phyloP scores from a whole-genome alignment of 2,888 invertebrate species.

The Caenorhabditis sinica region DNA sequence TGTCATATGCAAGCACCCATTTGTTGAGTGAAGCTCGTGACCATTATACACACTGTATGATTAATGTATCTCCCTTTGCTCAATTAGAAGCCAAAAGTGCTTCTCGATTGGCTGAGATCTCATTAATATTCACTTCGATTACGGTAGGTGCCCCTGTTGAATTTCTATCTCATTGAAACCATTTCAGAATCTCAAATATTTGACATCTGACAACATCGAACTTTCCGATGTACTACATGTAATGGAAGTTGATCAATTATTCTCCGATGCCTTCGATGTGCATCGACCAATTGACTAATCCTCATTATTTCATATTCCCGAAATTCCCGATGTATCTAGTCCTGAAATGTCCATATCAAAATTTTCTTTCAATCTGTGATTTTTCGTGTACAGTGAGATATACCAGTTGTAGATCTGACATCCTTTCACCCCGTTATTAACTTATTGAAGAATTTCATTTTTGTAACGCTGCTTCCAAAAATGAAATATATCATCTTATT shows the following conservation, averaged over 20 bases:
- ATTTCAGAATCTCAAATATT: slow-evolving; percentile 68
- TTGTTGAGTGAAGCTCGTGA: slow-evolving; percentile 53
- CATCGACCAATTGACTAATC: slow-evolving; percentile 51
- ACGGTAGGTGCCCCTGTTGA: slow-evolving; percentile 23
- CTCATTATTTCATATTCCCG: neutral
- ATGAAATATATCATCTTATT: too few relatives aligned
- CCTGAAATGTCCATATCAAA: slow-evolving; percentile 42
- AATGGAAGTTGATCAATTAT: slow-evolving; percentile 62
- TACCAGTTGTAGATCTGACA: slow-evolving; percentile 18
- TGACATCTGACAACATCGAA: slow-evolving; percentile 70
- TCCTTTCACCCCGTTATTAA: slow-evolving; percentile 38
- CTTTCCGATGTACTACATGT: slow-evolving; percentile 68
- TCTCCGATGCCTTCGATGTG: slow-evolving; percentile 58
- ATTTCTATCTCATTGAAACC: neutral
- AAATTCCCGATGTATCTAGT: slow-evolving; percentile 28
- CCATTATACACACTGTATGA: slow-evolving; percentile 58
- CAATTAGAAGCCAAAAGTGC: slow-evolving; percentile 50
- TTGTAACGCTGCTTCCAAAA: too few relatives aligned
- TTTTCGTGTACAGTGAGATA: slow-evolving; percentile 30
- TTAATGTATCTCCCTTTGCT: slow-evolving; percentile 44
- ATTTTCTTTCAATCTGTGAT: slow-evolving; percentile 50
- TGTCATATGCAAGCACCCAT: slow-evolving; percentile 33
- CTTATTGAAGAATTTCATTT: slow-evolving; percentile 2
- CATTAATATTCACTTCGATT: slow-evolving; percentile 54
- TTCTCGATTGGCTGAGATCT: slow-evolving; percentile 49